Evolutionary conservation across 2,888 invertebrate species (phyloP), one percentile per base, ranked within the genome.

Genomic region (Apamea crenata): DNA sequence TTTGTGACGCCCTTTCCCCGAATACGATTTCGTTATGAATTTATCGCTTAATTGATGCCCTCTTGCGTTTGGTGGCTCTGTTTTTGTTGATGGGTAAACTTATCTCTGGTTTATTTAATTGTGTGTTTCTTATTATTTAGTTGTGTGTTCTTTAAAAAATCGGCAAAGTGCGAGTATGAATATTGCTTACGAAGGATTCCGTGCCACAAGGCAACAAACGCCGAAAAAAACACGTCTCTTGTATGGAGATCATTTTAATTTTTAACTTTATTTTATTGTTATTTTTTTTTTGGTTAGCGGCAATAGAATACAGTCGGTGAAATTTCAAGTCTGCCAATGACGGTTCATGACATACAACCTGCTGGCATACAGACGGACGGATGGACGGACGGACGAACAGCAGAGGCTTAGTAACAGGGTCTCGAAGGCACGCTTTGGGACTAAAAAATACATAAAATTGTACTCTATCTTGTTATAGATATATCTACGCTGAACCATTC

Each of bases 1-100:
- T 92, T 93, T 93, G 91, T 90, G 91, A 90, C 89, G 89, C 83
- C 83, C 79, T 88, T 89, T 91, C 89, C 86, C 25, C 81, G 81
- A 86, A 88, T 87, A 84, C 74, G 85, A 85, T 83, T 86, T 89
- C 84, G 87, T 89, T 86, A 85, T 89, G 88, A 90, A 89, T 90
- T 79, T 87, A 88, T 89, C 59, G 71, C 76, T 74, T 68, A 80
- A 73, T 80, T 84, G 77, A 73, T 72, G 87, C 67, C 70, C 63
- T 40, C 25, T 47, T 76, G 18, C 36, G n/a, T 66, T 71, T 21
- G 12, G n/a, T 50, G 29, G 4, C 44, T 44, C 1, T 50, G 6
- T 67, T 65, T 50, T 69, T 65, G 12, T 63, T 80, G 16, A 7
- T 50, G 25, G 4, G n/a, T 50, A 8, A 61, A 40, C 21, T 56